These are phyloP conservation scores for Calyptomena viridis DNA, from an alignment of 2,113 vertebrate genomes.

Conservation along the genomic window DNA sequence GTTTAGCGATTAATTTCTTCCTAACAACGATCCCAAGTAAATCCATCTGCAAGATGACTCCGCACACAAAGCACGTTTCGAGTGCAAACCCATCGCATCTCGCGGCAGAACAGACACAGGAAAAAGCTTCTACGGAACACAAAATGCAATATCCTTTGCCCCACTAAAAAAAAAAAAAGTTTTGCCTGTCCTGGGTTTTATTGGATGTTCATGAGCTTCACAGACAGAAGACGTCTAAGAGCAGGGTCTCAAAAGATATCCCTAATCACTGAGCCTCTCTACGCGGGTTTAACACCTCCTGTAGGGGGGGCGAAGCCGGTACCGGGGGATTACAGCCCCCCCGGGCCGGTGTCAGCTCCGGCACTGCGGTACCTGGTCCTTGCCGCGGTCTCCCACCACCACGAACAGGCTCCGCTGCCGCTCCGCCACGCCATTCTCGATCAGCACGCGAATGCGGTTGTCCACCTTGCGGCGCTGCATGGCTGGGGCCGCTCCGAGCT, in stretches of 20 bases:
- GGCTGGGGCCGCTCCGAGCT: not conserved
- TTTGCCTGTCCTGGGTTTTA: fast-evolving
- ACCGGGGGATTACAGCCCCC: fast-evolving
- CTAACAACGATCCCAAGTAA: fast-evolving
- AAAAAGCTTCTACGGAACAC: not conserved
- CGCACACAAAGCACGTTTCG: fast-evolving
- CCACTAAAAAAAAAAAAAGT: fast-evolving
- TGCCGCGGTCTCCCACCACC: constrained; percentile 90
- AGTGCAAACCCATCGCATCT: not conserved
- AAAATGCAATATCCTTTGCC: fast-evolving
- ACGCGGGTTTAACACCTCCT: not conserved
- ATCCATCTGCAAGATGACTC: not conserved
- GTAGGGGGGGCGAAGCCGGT: not conserved
- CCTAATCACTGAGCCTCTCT: too few relatives aligned
- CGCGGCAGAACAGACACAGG: fast-evolving
- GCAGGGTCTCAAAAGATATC: fast-evolving
- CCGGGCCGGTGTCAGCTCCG: not conserved
- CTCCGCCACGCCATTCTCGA: constrained; percentile 92
- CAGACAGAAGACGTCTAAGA: not conserved
- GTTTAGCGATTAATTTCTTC: not conserved
- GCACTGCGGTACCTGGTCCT: constrained; percentile 76
- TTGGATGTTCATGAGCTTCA: fast-evolving
- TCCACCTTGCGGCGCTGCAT: constrained; percentile 95
- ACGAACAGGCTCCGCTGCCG: constrained; percentile 88
- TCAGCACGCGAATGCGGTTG: constrained; percentile 93